A percentile compares a stretch with the other conserved stretches of the same genome.
Conservation (phyloP, 2,113 vertebrate genomes). For the Pterocles gutturalis region DNA sequence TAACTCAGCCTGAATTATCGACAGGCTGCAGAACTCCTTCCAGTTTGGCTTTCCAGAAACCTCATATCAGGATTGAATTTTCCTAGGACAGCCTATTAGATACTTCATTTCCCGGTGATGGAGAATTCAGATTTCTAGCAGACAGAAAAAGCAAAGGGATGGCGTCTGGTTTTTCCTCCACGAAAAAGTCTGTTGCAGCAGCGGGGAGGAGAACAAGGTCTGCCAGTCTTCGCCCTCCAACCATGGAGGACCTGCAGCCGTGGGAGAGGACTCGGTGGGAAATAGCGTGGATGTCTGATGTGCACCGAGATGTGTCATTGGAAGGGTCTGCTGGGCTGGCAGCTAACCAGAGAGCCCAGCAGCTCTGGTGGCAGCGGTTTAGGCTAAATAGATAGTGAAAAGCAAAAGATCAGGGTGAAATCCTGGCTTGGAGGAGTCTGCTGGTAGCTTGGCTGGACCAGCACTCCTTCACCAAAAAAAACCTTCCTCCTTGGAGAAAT, state of each 20-base stretch:
- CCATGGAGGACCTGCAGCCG: background rate
- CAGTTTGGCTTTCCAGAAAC: background rate
- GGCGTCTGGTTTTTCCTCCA: background rate
- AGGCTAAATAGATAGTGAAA: constrained; percentile 27
- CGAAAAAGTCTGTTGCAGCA: background rate
- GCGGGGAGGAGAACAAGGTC: background rate
- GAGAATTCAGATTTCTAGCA: background rate
- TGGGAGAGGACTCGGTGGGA: background rate
- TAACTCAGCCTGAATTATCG: background rate
- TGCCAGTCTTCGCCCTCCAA: background rate
- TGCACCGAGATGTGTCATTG: background rate
- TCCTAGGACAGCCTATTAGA: background rate
- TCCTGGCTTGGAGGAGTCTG: background rate
- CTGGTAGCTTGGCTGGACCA: background rate
- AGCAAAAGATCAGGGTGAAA: constrained; percentile 25
- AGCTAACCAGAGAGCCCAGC: constrained; percentile 37
- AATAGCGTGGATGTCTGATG: background rate
- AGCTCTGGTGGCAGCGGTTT: constrained; percentile 9
- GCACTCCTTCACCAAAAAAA: background rate
- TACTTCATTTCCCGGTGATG: background rate
- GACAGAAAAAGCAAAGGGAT: background rate
- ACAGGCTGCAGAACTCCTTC: background rate
- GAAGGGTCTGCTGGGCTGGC: constrained; percentile 11
- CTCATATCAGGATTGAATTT: background rate
- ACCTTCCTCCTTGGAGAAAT: background rate